Percentiles rank a stretch among this genome's conserved stretches.
These are phyloP conservation scores for Labia minor DNA, from an alignment of 2,888 invertebrate genomes.

Conservation along the genomic window DNA sequence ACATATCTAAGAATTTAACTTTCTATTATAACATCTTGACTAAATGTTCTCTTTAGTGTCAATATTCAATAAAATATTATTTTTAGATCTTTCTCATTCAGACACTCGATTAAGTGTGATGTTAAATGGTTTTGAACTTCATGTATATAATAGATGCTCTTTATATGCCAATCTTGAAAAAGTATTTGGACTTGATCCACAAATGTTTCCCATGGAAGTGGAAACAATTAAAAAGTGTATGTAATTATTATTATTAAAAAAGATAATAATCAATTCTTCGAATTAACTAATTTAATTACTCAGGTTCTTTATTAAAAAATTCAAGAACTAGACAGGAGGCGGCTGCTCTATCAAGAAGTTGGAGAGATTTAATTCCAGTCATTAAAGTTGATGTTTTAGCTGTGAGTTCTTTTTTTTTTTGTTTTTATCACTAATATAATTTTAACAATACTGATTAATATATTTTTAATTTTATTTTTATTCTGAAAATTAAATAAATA, in stretches of 20 bases:
- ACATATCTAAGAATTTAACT: too few relatives aligned
- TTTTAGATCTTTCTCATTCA: constrained; percentile 84
- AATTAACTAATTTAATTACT: background rate
- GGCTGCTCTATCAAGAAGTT: constrained; percentile 76
- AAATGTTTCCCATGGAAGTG: constrained; percentile 51
- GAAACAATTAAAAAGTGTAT: constrained; percentile 36
- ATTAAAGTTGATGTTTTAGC: constrained; percentile 89
- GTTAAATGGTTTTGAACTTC: constrained; percentile 88
- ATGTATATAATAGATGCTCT: constrained; percentile 86
- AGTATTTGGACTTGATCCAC: constrained; percentile 71
- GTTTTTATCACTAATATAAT: constrained; percentile 17
- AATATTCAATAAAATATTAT: too few relatives aligned
- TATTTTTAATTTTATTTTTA: constrained; percentile 5
- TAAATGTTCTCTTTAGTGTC: too few relatives aligned
- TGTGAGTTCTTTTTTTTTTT: constrained; percentile 38
- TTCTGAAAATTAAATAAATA: background rate
- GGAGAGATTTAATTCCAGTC: constrained; percentile 93
- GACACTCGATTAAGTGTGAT: constrained; percentile 84
- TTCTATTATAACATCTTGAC: too few relatives aligned
- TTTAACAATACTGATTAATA: background rate
- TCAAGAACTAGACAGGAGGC: constrained; percentile 38
- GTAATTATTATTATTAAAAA: background rate
- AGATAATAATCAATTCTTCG: background rate
- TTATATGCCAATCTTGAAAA: constrained; percentile 79
- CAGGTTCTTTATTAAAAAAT: background rate